These are phyloP conservation scores for Eupsittula cactorum DNA, from an alignment of 2,113 vertebrate genomes.

Conservation along the genomic window DNA sequence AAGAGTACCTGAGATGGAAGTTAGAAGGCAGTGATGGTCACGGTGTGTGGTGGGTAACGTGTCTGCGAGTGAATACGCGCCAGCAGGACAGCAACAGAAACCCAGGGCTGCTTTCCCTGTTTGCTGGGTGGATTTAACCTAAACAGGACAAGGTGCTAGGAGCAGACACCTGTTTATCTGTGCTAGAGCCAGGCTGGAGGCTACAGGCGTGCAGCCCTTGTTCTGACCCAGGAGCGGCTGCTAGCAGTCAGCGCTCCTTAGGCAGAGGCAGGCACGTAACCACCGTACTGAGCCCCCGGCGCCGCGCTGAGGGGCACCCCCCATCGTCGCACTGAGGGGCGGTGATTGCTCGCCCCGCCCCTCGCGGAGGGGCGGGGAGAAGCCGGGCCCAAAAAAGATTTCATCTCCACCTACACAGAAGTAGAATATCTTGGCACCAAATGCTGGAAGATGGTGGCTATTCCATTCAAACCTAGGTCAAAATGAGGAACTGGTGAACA, in stretches of 20 bases:
- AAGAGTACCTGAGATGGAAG: rapidly evolving
- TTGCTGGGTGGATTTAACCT: neutral
- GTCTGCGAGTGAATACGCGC: neutral
- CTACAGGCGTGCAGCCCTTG: rapidly evolving
- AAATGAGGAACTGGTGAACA: neutral
- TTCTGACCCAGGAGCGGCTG: neutral
- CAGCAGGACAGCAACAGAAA: rapidly evolving
- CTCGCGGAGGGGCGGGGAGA: neutral
- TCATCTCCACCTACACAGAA: neutral
- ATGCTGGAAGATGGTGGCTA: neutral
- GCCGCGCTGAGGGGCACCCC: no score
- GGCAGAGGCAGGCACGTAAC: neutral
- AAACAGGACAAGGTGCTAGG: rapidly evolving
- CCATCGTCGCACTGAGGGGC: neutral
- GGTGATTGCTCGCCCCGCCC: neutral
- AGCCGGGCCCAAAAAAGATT: neutral
- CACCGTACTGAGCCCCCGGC: no score
- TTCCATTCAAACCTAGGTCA: neutral
- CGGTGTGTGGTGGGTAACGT: rapidly evolving
- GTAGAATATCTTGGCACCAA: neutral
- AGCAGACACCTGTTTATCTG: rapidly evolving
- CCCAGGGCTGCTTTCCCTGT: rapidly evolving
- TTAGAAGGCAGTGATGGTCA: rapidly evolving
- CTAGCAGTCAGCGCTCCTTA: no score
- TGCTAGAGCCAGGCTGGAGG: rapidly evolving